These are phyloP conservation scores for Philopotamus ludificatus DNA, from an alignment of 1,140 invertebrate species.

Conservation along the genomic window DNA sequence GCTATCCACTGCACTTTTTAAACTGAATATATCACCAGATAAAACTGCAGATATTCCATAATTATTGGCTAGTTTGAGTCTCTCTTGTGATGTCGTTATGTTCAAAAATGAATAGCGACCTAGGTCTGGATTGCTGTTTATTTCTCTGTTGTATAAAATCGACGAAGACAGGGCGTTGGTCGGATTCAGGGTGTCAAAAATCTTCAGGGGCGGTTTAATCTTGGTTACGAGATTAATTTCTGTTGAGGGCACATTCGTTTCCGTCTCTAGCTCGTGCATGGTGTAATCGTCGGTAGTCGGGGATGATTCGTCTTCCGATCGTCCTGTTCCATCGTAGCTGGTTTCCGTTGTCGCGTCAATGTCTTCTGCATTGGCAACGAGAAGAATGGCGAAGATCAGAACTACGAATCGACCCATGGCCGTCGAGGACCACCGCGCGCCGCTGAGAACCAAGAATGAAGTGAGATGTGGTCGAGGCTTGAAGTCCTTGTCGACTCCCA, in stretches of 20 bases:
- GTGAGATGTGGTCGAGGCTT: no score
- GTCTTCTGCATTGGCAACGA: background rate
- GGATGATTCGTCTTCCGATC: background rate
- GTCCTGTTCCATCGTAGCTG: background rate
- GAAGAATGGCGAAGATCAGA: conserved; percentile 3
- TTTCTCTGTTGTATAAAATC: background rate
- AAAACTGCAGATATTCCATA: conserved; percentile 31
- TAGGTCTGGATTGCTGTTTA: background rate
- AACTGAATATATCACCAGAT: conserved; percentile 32
- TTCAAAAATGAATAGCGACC: conserved; percentile 4
- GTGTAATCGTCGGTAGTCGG: no score
- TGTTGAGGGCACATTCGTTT: no score
- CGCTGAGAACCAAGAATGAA: background rate
- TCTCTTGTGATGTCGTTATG: background rate
- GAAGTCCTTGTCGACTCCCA: no score
- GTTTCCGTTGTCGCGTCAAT: background rate
- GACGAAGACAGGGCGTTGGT: background rate
- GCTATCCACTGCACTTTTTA: conserved; percentile 28
- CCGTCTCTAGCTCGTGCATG: background rate
- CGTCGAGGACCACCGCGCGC: background rate
- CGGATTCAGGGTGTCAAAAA: background rate
- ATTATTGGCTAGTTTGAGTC: conserved; percentile 17
- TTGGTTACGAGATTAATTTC: no score
- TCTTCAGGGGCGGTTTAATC: background rate
- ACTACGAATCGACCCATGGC: conserved; percentile 1